phyloP scores from a whole-genome alignment of 2,888 invertebrate genomes.

The Elmis aenea region DNA sequence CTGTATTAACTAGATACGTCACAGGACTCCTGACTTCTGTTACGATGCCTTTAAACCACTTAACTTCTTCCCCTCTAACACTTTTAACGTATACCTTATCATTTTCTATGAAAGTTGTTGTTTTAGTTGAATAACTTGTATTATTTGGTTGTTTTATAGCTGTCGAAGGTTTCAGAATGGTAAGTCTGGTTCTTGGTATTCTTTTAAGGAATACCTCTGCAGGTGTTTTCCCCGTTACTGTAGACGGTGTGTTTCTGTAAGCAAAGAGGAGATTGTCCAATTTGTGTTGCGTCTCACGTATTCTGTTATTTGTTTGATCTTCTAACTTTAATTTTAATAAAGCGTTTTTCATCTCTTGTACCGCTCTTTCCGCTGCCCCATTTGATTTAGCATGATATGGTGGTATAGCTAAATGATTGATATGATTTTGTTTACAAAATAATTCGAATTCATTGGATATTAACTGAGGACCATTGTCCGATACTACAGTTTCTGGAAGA shows the following conservation, averaged over 20 bases:
- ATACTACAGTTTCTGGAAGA: not conserved
- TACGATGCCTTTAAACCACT: too few species aligned
- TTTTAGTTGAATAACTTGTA: too few species aligned
- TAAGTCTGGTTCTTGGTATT: not conserved
- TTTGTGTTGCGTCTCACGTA: not conserved
- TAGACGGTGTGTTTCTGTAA: constrained; percentile 2
- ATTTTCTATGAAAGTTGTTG: too few species aligned
- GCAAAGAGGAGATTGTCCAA: constrained; percentile 1
- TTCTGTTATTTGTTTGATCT: not conserved
- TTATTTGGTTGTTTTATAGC: too few species aligned
- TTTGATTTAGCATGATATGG: constrained; percentile 5
- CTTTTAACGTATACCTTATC: too few species aligned
- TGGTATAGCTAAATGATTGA: constrained; percentile 1
- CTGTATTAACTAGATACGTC: too few species aligned
- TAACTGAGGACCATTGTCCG: constrained; percentile 1
- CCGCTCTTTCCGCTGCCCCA: constrained; percentile 7
- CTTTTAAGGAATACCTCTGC: constrained; percentile 1
- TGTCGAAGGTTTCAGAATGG: constrained; percentile 1
- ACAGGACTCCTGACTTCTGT: too few species aligned
- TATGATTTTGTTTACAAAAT: constrained; percentile 3
- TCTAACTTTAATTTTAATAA: not conserved
- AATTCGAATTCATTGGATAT: constrained; percentile 2
- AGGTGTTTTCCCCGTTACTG: constrained; percentile 2
- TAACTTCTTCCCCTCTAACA: too few species aligned
- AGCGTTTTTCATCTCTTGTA: constrained; percentile 6